These are phyloP conservation scores for Pogonophryne albipinna DNA, from an alignment of 2,797 vertebrate species.

Conservation along the genomic window DNA sequence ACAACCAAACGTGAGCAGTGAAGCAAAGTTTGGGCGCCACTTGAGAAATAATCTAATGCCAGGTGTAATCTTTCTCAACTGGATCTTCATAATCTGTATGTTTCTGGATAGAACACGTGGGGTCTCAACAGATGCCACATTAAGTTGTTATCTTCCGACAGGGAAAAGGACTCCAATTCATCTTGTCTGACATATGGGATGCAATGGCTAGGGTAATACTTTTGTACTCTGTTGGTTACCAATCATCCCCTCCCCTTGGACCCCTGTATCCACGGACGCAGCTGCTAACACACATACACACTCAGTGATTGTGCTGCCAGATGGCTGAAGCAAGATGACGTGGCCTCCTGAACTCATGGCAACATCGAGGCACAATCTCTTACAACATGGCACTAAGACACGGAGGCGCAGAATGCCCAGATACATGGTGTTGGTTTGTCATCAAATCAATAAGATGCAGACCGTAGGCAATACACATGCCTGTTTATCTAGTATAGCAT, in stretches of 20 bases:
- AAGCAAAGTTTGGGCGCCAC: constrained; percentile 2
- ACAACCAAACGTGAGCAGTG: constrained; percentile 5
- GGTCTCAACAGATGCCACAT: constrained; percentile 10
- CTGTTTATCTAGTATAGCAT: neutral
- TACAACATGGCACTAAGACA: constrained; percentile 46
- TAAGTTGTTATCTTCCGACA: constrained; percentile 22
- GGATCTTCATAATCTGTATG: neutral
- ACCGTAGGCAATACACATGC: neutral
- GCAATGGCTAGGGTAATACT: constrained; percentile 37
- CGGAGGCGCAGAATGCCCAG: constrained; percentile 10
- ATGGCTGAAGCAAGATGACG: constrained; percentile 73
- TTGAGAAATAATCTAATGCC: neutral
- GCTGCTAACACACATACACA: constrained; percentile 51
- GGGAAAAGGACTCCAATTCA: constrained; percentile 40
- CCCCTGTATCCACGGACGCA: constrained; percentile 40
- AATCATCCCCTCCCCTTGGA: constrained; percentile 52
- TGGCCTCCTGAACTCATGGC: constrained; percentile 65
- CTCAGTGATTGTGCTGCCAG: constrained; percentile 73
- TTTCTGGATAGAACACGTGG: constrained; percentile 15
- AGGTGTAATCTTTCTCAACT: neutral
- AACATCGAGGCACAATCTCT: constrained; percentile 49
- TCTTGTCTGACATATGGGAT: constrained; percentile 61
- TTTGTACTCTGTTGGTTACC: constrained; percentile 43
- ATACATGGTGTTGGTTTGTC: constrained; percentile 2
- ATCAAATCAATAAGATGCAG: constrained; percentile 18